A percentile compares a stretch with the other conserved stretches of the same genome.
Evolutionary conservation across 2,888 invertebrate genomes (phyloP).

Genomic region (Harpagoxenus sublaevis): DNA sequence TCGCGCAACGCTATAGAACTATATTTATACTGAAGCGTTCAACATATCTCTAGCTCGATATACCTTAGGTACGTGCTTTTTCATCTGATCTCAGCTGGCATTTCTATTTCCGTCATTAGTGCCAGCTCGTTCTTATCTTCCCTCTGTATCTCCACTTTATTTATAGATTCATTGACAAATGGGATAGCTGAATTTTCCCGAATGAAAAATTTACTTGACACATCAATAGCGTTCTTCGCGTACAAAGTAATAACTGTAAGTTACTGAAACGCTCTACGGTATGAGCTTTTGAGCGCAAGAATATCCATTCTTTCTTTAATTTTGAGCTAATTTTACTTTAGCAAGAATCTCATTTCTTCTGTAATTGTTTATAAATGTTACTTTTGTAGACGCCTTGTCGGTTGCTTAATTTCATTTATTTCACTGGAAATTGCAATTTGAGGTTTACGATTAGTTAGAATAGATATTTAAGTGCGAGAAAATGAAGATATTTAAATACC

Average conservation of each 20-base stretch:
- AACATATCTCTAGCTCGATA: neutral
- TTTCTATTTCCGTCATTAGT: conserved; percentile 35
- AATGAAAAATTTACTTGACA: neutral
- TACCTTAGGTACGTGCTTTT: neutral
- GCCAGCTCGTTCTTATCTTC: neutral
- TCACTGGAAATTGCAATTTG: neutral
- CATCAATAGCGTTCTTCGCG: neutral
- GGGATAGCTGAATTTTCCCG: neutral
- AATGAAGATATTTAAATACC: neutral
- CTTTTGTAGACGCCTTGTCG: neutral
- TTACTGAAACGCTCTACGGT: neutral
- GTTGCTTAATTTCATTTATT: neutral
- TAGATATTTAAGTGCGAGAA: neutral
- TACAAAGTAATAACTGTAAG: neutral
- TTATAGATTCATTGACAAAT: conserved; percentile 11
- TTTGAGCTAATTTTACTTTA: neutral
- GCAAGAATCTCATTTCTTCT: neutral
- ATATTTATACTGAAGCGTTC: neutral
- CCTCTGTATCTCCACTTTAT: neutral
- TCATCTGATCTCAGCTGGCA: conserved; percentile 20
- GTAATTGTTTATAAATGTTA: neutral
- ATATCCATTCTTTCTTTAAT: neutral
- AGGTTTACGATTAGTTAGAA: neutral
- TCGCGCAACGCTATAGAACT: neutral
- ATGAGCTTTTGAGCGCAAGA: neutral